Conservation (phyloP, 2,888 invertebrate species). For the Luffia ferchaultella region DNA sequence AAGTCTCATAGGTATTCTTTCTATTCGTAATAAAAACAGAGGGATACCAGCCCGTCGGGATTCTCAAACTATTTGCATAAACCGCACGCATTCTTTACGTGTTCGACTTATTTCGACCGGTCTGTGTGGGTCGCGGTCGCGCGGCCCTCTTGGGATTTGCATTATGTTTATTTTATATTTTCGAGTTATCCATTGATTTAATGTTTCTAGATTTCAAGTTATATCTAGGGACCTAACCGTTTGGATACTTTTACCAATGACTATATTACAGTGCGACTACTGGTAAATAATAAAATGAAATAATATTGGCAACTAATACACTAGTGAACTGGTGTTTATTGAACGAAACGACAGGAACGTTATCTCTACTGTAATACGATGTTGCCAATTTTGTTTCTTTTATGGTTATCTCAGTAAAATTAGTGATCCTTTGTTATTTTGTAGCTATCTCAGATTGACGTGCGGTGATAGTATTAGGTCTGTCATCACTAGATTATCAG, state of each 20-base stretch:
- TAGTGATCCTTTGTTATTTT: not conserved
- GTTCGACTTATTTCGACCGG: not conserved
- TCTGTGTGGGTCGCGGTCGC: not conserved
- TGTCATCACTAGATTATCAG: not conserved
- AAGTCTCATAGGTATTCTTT: not conserved
- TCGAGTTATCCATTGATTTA: not conserved
- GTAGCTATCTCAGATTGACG: not conserved
- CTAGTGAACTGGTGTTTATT: too few species aligned
- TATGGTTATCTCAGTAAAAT: not conserved
- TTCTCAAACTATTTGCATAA: not conserved
- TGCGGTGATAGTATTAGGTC: not conserved
- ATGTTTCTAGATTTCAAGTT: not conserved
- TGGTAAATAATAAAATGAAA: not conserved
- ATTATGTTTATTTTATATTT: not conserved
- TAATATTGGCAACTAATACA: too few species aligned
- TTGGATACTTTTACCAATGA: not conserved
- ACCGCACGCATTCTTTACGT: not conserved
- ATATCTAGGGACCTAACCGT: not conserved
- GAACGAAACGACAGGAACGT: too few species aligned
- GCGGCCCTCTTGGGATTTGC: not conserved
- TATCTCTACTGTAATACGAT: not conserved
- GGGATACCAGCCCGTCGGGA: not conserved
- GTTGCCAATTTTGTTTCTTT: not conserved
- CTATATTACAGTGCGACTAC: not conserved
- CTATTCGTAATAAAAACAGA: not conserved